phyloP scores from a whole-genome alignment of 2,888 invertebrate species.

The Chydorus sphaericus region DNA sequence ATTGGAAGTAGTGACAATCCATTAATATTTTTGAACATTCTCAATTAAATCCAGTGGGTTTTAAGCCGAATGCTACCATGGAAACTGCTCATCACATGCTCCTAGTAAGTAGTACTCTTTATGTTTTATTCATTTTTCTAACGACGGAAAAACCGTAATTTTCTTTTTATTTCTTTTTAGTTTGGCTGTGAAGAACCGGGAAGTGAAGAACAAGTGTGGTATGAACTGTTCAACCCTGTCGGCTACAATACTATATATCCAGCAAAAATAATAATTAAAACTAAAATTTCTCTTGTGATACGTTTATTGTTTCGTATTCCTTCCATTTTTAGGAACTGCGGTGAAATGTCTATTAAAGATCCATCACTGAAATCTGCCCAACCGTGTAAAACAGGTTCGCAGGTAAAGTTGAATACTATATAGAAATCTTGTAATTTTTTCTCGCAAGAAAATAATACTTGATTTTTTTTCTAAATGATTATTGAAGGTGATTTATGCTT shows the following conservation, averaged over 20 bases:
- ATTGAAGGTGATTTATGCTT: constrained; percentile 81
- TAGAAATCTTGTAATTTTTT: neutral
- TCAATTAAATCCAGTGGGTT: constrained; percentile 54
- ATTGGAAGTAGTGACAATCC: neutral
- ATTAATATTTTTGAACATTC: neutral
- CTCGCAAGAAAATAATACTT: constrained; percentile 10
- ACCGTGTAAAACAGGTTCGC: constrained; percentile 50
- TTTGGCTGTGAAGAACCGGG: constrained; percentile 79
- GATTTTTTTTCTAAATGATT: neutral
- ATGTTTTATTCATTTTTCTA: too few relatives aligned
- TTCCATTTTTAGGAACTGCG: constrained; percentile 56
- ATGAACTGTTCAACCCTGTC: constrained; percentile 28
- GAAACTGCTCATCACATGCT: constrained; percentile 86
- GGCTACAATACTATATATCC: too few relatives aligned
- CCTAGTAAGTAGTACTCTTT: too few relatives aligned
- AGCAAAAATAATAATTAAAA: neutral
- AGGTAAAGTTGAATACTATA: too few relatives aligned
- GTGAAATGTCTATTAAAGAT: constrained; percentile 62
- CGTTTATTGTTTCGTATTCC: constrained; percentile 8
- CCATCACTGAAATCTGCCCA: constrained; percentile 40
- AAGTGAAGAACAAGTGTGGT: constrained; percentile 55
- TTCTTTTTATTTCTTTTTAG: too few relatives aligned
- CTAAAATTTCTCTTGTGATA: neutral
- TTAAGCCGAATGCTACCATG: constrained; percentile 81
- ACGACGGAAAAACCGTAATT: too few relatives aligned